phyloP scores from a whole-genome alignment of 2,113 vertebrate genomes.

The Planiliza haematocheilus region DNA sequence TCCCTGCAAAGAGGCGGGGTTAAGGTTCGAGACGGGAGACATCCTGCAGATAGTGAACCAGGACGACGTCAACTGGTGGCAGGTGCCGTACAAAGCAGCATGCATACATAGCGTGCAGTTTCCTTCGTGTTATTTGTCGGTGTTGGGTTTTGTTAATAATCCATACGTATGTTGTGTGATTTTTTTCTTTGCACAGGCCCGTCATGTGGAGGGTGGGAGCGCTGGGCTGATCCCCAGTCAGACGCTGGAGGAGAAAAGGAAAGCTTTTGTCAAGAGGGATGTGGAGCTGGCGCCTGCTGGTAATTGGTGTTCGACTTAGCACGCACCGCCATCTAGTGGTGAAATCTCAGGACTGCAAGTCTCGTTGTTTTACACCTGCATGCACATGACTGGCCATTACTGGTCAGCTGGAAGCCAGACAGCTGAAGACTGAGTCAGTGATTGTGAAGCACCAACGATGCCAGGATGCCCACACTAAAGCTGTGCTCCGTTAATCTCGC shows the following conservation, averaged over 20 bases:
- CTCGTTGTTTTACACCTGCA: not conserved
- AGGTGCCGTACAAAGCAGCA: slow-evolving; percentile 79
- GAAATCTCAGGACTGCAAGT: not conserved
- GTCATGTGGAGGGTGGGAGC: slow-evolving; percentile 92
- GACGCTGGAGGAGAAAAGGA: slow-evolving; percentile 95
- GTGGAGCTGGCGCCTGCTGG: slow-evolving; percentile 88
- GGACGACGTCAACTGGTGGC: slow-evolving; percentile 97
- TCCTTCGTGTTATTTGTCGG: not conserved
- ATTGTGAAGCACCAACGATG: not conserved
- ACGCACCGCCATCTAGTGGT: slow-evolving; percentile 43
- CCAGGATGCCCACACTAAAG: not conserved
- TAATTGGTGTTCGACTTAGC: slow-evolving; percentile 41
- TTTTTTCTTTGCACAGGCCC: slow-evolving; percentile 81
- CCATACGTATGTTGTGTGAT: not conserved
- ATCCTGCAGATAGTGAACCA: slow-evolving; percentile 96
- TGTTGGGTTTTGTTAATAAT: no score
- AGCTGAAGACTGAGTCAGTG: not conserved
- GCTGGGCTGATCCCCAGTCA: slow-evolving; percentile 95
- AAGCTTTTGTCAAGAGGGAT: slow-evolving; percentile 94
- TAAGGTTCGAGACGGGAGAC: slow-evolving; percentile 89
- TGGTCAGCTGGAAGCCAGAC: not conserved
- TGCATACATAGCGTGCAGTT: not conserved
- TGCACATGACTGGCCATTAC: not conserved
- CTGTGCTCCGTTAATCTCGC: slow-evolving; percentile 32
- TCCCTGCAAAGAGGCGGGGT: slow-evolving; percentile 93